phyloP scores from a whole-genome alignment of 2,888 invertebrate genomes.

The Zelleria hepariella region DNA sequence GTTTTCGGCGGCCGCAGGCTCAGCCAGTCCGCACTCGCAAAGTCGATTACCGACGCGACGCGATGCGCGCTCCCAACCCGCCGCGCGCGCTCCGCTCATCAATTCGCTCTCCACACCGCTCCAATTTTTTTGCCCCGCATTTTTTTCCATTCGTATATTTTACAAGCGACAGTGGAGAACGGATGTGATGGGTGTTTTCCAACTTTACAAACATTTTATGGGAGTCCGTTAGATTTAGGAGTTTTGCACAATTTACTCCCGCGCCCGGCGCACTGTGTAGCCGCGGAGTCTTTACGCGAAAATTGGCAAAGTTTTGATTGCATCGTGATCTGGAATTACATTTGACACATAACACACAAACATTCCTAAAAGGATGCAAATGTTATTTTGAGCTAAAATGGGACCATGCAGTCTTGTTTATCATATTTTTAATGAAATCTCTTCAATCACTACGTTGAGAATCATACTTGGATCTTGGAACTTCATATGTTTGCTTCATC shows the following conservation, averaged over 20 bases:
- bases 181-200: background rate
- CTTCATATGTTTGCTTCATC: too few species aligned
- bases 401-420: too few species aligned
- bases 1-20: background rate
- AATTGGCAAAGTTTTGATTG: background rate
- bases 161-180: background rate
- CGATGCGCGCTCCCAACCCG: background rate
- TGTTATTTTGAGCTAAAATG: too few species aligned
- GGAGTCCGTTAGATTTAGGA: background rate
- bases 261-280: background rate
- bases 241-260: background rate
- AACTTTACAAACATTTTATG: background rate
- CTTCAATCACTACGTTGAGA: too few species aligned
- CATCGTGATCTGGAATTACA: background rate
- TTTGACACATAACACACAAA: too few species aligned
- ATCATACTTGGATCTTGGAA: too few species aligned
- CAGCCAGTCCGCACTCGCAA: background rate
- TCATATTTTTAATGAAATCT: too few species aligned
- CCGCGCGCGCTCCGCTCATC: background rate
- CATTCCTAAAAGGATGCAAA: too few species aligned
- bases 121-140: background rate
- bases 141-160: background rate
- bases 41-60: background rate
- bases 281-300: background rate
- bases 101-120: background rate